Conservation (phyloP, 2,797 vertebrate genomes). For the Sarcoramphus papa region DNA sequence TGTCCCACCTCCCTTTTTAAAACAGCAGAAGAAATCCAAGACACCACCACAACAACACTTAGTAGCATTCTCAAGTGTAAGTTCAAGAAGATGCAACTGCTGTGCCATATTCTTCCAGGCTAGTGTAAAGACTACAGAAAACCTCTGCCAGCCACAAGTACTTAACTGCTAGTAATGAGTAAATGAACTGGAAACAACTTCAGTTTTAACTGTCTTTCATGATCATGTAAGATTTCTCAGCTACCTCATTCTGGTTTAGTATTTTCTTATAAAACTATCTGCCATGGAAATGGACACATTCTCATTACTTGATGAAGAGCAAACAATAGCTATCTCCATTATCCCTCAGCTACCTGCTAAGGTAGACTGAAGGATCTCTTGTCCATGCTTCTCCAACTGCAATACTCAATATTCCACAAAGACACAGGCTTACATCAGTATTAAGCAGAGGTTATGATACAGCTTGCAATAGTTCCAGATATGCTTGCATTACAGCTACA, state of each 20-base stretch:
- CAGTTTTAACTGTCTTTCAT: background rate
- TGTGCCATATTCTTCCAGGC: background rate
- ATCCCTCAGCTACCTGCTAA: background rate
- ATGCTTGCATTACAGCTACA: background rate
- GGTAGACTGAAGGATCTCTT: background rate
- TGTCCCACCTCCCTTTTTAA: background rate
- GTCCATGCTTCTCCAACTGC: background rate
- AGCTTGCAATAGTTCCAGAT: background rate
- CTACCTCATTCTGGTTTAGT: background rate
- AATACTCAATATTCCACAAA: background rate
- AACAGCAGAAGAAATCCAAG: background rate
- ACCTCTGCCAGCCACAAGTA: background rate
- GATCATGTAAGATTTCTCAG: background rate
- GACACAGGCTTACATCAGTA: background rate
- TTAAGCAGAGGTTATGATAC: background rate
- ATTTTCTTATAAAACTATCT: background rate
- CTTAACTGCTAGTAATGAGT: background rate
- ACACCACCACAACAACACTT: background rate
- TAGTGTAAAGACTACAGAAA: background rate
- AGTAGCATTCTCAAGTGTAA: background rate
- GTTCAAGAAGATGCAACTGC: background rate
- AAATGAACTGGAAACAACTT: background rate
- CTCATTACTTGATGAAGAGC: background rate
- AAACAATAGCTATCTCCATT: background rate
- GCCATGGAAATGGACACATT: background rate